phyloP scores from a whole-genome alignment of 2,113 vertebrate genomes.

The Dasyprocta punctata region DNA sequence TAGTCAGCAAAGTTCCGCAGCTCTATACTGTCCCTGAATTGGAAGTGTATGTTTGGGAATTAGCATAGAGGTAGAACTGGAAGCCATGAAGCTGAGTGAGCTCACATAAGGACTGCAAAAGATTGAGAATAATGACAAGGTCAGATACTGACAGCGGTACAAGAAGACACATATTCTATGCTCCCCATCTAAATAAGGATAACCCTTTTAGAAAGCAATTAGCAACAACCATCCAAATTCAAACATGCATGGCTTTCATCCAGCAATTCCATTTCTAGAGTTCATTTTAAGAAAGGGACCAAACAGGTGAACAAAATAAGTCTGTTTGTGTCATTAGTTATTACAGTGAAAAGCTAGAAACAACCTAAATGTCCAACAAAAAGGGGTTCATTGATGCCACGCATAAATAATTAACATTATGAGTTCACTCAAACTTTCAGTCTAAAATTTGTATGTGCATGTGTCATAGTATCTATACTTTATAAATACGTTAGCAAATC shows the following conservation, averaged over 20 bases:
- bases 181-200: neutral
- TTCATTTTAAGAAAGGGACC: constrained; percentile 25
- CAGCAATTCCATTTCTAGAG: neutral
- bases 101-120: neutral
- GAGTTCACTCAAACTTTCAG: neutral
- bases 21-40: neutral
- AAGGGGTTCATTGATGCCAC: neutral
- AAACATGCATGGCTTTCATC: neutral
- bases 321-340: neutral
- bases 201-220: neutral
- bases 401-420: neutral
- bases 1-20: neutral
- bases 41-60: neutral
- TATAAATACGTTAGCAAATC: constrained; percentile 18
- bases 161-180: neutral
- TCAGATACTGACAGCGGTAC: neutral
- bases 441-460: neutral
- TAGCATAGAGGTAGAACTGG: neutral
- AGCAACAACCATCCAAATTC: neutral
- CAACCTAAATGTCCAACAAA: neutral
- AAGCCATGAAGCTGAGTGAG: neutral
- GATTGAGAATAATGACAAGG: neutral
- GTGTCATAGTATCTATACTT: neutral
- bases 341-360: constrained; percentile 18
- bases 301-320: neutral